These are phyloP conservation scores for Pedionomus torquatus DNA, from an alignment of 2,113 vertebrate species.

Conservation along the genomic window DNA sequence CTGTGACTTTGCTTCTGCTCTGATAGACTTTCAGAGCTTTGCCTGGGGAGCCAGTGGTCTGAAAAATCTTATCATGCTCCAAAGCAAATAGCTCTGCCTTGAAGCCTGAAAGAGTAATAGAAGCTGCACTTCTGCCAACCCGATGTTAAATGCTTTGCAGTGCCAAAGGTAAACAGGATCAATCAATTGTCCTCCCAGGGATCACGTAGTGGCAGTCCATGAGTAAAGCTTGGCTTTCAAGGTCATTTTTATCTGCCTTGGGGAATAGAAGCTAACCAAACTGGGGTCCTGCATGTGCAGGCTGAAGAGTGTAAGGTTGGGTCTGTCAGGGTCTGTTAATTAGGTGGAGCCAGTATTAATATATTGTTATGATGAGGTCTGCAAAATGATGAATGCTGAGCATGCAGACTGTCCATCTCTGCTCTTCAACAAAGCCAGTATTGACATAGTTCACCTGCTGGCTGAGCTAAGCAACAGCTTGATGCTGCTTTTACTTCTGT, in stretches of 20 bases:
- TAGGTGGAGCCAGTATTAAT: conserved; percentile 14
- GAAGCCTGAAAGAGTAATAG: conserved; percentile 36
- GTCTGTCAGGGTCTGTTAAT: conserved; percentile 15
- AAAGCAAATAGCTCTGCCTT: conserved; percentile 26
- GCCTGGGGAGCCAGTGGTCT: not conserved
- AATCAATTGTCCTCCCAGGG: conserved; percentile 19
- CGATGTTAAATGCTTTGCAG: conserved; percentile 37
- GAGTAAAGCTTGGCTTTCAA: conserved; percentile 1
- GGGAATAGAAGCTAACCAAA: not conserved
- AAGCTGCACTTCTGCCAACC: conserved; percentile 11
- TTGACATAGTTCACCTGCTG: not conserved
- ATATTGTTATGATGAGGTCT: not conserved
- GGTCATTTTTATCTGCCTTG: conserved; percentile 15
- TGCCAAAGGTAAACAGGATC: conserved; percentile 43
- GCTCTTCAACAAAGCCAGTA: not conserved
- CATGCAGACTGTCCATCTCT: not conserved
- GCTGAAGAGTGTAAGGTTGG: not conserved
- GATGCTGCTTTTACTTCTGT: not conserved
- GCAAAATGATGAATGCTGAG: not conserved
- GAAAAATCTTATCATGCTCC: not conserved
- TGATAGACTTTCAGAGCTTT: not conserved
- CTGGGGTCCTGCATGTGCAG: not conserved
- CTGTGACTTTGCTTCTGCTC: not conserved
- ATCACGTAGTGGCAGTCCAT: not conserved
- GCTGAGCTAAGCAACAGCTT: not conserved